A percentile compares a stretch with the other conserved stretches of the same genome.
Evolutionary conservation across 2,888 invertebrate species (phyloP).

Genomic region (Syrphus vitripennis): DNA sequence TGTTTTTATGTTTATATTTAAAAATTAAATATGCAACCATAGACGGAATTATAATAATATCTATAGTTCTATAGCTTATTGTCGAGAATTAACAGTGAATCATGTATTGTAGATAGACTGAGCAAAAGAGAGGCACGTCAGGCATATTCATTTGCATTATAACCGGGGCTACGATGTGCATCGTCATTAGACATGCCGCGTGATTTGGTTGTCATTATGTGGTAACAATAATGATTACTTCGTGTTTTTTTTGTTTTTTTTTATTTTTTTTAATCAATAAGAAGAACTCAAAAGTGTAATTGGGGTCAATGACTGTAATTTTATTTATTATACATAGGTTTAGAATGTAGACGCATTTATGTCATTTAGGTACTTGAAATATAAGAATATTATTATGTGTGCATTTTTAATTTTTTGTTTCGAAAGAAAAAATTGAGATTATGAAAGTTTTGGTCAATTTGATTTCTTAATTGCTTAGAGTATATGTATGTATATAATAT

Average conservation of each 20-base stretch:
- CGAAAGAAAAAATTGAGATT: too few species aligned
- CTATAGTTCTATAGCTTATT: conserved; percentile 20
- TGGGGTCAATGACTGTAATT: conserved; percentile 52
- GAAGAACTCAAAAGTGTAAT: conserved; percentile 28
- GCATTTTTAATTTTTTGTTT: neutral
- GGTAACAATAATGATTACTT: conserved; percentile 36
- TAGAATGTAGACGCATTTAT: neutral
- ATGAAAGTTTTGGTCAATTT: too few species aligned
- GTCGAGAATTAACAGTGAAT: conserved; percentile 43
- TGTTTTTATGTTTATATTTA: conserved; percentile 30
- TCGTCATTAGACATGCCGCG: conserved; percentile 56
- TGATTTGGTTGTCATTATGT: conserved; percentile 58
- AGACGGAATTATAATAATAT: neutral
- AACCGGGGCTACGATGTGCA: conserved; percentile 44
- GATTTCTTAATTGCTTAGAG: too few species aligned
- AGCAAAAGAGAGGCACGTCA: neutral
- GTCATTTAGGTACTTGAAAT: neutral
- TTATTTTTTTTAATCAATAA: conserved; percentile 21
- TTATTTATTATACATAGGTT: too few species aligned
- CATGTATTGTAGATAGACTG: neutral
- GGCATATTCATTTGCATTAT: conserved; percentile 48
- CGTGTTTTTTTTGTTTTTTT: conserved; percentile 13
- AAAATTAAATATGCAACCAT: conserved; percentile 1
- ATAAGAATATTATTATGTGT: neutral
- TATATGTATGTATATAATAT: too few species aligned